Percentiles rank a stretch among this genome's conserved stretches.
These are phyloP conservation scores for Echeneis naucrates DNA, from an alignment of 2,797 vertebrate species.

Conservation along the genomic window DNA sequence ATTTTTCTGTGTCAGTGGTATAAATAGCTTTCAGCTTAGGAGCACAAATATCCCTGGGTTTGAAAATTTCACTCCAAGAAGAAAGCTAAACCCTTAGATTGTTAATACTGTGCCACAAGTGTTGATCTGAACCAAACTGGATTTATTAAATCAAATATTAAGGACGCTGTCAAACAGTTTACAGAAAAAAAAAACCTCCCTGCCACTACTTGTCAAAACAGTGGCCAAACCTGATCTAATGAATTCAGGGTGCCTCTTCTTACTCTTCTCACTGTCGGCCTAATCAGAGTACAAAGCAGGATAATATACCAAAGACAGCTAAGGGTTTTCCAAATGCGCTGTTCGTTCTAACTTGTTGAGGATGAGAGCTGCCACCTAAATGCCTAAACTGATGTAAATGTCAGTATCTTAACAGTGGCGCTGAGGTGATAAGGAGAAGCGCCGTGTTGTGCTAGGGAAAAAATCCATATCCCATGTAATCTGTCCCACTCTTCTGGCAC, in stretches of 20 bases:
- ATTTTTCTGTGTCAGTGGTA: slow-evolving; percentile 58
- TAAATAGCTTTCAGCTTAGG: slow-evolving; percentile 64
- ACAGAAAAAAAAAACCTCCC: slow-evolving; percentile 7
- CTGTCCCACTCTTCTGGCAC: slow-evolving; percentile 62
- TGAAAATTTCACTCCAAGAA: slow-evolving; percentile 23
- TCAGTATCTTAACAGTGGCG: slow-evolving; percentile 18
- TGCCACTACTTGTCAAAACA: slow-evolving; percentile 33
- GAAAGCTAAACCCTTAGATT: slow-evolving; percentile 28
- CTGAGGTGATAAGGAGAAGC: slow-evolving; percentile 24
- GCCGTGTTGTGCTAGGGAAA: slow-evolving; percentile 36
- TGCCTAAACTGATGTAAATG: slow-evolving; percentile 25
- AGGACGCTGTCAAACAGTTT: slow-evolving; percentile 1
- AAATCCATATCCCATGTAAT: slow-evolving; percentile 76
- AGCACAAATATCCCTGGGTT: slow-evolving; percentile 15
- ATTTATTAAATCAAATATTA: neutral
- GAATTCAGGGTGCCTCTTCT: slow-evolving; percentile 13
- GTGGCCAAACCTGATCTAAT: slow-evolving; percentile 27
- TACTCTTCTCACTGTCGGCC: slow-evolving; percentile 12
- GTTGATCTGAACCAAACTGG: slow-evolving; percentile 13
- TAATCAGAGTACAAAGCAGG: slow-evolving; percentile 29
- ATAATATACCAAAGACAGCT: slow-evolving; percentile 35
- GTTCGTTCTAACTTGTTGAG: slow-evolving; percentile 14
- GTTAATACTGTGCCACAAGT: slow-evolving; percentile 6
- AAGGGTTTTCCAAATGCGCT: slow-evolving; percentile 1
- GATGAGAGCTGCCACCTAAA: slow-evolving; percentile 20